phyloP scores from a whole-genome alignment of 1,140 invertebrate genomes.

The Scaptomyza hsui region DNA sequence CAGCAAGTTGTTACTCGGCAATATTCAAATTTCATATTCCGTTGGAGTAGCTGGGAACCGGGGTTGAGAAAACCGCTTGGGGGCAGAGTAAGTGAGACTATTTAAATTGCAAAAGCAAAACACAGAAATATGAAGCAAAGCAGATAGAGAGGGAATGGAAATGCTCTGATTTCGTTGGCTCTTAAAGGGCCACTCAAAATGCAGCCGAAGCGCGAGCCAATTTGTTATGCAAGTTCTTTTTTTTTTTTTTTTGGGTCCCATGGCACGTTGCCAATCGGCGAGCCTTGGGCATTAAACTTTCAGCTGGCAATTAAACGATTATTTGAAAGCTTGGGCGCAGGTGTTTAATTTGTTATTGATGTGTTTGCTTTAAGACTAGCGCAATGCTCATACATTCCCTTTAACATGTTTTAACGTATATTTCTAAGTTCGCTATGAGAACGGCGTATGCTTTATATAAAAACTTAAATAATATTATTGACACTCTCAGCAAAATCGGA shows the following conservation, averaged over 20 bases:
- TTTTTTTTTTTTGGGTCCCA: slow-evolving; percentile 5
- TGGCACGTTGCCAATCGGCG: slow-evolving; percentile 32
- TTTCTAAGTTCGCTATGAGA: no score
- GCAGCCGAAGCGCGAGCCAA: slow-evolving; percentile 41
- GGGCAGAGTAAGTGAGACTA: slow-evolving; percentile 32
- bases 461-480: neutral
- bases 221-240: slow-evolving; percentile 23
- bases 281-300: slow-evolving; percentile 51
- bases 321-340: slow-evolving; percentile 38
- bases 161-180: slow-evolving; percentile 29
- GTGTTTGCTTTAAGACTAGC: slow-evolving; percentile 28
- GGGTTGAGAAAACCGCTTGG: slow-evolving; percentile 11
- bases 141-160: slow-evolving; percentile 2
- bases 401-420: neutral
- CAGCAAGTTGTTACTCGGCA: slow-evolving; percentile 6
- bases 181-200: slow-evolving; percentile 45
- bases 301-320: slow-evolving; percentile 62
- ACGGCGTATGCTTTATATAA: no score
- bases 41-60: slow-evolving; percentile 34
- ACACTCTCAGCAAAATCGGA: neutral
- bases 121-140: slow-evolving; percentile 31
- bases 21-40: slow-evolving; percentile 72
- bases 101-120: slow-evolving; percentile 51
- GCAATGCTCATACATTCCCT: slow-evolving; percentile 35
- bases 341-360: slow-evolving; percentile 71